These are phyloP conservation scores for Caenorhabditis inopinata DNA, from an alignment of 1,140 invertebrate species.

Conservation along the genomic window DNA sequence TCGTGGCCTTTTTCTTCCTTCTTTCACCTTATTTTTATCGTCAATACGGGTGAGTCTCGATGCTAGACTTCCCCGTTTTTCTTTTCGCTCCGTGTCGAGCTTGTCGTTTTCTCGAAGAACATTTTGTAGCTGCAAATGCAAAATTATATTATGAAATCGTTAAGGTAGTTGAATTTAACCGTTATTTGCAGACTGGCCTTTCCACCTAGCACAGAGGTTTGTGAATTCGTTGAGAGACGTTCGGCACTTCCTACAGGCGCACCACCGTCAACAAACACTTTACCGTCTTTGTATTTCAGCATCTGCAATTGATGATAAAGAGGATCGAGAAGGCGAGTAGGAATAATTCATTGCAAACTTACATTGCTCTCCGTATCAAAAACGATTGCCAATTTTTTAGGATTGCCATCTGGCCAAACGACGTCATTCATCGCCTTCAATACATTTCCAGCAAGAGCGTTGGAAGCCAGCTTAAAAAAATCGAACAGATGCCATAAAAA, in stretches of 20 bases:
- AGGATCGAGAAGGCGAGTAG: no score
- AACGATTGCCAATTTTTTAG: background rate
- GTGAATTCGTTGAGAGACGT: background rate
- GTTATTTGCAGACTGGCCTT: background rate
- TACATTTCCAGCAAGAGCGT: background rate
- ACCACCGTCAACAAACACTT: background rate
- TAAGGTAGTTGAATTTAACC: background rate
- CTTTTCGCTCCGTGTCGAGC: background rate
- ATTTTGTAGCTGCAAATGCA: background rate
- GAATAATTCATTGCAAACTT: background rate
- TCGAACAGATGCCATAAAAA: no score
- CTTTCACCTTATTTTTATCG: background rate
- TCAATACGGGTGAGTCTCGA: background rate
- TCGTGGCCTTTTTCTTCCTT: background rate
- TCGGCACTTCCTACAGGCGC: background rate
- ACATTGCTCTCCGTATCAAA: background rate
- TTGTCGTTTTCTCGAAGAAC: slow-evolving; percentile 2
- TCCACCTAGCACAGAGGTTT: background rate
- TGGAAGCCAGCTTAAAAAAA: background rate
- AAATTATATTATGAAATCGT: background rate
- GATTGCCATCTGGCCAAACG: slow-evolving; percentile 19
- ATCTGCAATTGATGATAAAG: background rate
- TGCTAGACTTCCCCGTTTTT: background rate
- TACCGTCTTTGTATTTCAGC: background rate
- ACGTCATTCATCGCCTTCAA: background rate